Conservation (phyloP, 2,113 vertebrate species). For the Protobothrops mucrosquamatus region DNA sequence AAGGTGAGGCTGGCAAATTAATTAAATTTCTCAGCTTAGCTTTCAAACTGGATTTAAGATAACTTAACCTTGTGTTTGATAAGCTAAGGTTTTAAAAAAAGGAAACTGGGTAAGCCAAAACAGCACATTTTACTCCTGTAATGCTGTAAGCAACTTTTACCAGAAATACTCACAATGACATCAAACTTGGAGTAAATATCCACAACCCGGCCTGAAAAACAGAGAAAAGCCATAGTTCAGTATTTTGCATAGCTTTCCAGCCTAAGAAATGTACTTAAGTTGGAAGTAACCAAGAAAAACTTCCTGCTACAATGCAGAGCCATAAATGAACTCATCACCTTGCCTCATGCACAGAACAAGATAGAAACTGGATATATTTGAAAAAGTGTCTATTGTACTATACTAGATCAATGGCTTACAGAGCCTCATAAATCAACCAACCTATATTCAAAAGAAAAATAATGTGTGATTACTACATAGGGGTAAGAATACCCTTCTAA, state of each 20-base stretch:
- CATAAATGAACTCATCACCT: background rate
- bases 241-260: background rate
- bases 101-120: background rate
- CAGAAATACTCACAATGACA: conserved; percentile 87
- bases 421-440: background rate
- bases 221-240: background rate
- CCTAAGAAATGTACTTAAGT: background rate
- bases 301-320: background rate
- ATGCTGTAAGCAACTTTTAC: background rate
- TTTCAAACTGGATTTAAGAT: background rate
- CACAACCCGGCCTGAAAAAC: conserved; percentile 83
- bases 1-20: background rate
- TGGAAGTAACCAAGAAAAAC: background rate
- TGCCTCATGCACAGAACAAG: background rate
- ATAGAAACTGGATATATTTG: background rate
- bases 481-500: background rate
- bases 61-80: background rate
- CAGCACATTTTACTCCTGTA: background rate
- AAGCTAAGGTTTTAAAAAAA: background rate
- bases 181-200: conserved; percentile 99
- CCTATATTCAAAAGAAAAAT: background rate
- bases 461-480: background rate
- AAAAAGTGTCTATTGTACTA: background rate
- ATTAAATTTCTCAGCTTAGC: background rate
- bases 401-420: background rate